phyloP scores from a whole-genome alignment of 2,888 invertebrate species.

The Carterocephalus palaemon region DNA sequence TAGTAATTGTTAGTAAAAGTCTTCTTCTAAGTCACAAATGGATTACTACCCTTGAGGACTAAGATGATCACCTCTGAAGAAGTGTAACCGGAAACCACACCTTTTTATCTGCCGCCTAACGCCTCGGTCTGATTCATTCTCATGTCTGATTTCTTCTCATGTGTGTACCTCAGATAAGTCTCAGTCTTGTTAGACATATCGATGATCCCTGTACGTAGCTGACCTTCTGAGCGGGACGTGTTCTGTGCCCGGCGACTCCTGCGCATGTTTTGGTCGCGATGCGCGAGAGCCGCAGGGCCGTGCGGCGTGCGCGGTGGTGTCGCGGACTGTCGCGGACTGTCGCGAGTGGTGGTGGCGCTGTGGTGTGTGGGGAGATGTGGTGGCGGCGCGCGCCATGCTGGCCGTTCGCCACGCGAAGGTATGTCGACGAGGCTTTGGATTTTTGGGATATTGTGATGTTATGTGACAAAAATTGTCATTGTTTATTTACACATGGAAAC shows the following conservation, averaged over 20 bases:
- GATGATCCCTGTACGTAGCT: no score
- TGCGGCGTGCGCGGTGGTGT: not conserved
- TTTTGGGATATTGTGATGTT: not conserved
- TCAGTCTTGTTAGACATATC: slow-evolving; percentile 24
- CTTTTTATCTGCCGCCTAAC: no score
- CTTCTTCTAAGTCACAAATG: no score
- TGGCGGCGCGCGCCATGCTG: slow-evolving; percentile 46
- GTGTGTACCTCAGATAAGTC: not conserved
- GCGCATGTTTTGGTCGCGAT: slow-evolving; percentile 1
- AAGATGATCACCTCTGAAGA: no score
- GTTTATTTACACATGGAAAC: no score
- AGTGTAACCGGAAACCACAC: no score
- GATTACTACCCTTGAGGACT: no score
- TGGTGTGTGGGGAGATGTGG: slow-evolving; percentile 30
- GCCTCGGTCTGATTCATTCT: no score
- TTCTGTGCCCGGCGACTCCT: slow-evolving; percentile 1
- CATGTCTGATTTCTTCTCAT: no score
- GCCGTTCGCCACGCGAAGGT: slow-evolving; percentile 66
- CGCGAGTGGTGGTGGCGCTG: slow-evolving; percentile 19
- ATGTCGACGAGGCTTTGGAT: slow-evolving; percentile 20
- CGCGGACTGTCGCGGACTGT: not conserved
- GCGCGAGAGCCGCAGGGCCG: slow-evolving; percentile 18
- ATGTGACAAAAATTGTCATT: no score
- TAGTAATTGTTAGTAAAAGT: no score
- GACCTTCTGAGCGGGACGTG: not conserved